phyloP scores from a whole-genome alignment of 1,140 invertebrate species.

The Wasmannia auropunctata region DNA sequence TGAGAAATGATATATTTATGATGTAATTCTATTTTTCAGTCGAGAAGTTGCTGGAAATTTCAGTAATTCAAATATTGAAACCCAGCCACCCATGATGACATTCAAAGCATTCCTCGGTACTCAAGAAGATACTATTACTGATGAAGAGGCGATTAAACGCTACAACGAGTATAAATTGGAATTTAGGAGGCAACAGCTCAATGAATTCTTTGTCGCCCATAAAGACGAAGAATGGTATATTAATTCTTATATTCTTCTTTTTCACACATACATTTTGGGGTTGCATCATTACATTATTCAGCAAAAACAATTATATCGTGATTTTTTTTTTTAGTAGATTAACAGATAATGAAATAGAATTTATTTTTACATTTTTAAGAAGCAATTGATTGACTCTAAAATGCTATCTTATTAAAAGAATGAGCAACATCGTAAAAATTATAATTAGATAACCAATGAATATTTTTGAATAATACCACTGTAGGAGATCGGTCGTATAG shows the following conservation, averaged over 20 bases:
- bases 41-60: conserved; percentile 83
- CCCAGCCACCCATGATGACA: conserved; percentile 97
- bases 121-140: conserved; percentile 98
- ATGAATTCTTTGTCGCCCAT: conserved; percentile 99
- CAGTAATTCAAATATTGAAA: conserved; percentile 86
- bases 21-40: conserved; percentile 69
- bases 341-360: conserved; percentile 8
- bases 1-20: conserved; percentile 42
- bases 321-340: no score
- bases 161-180: conserved; percentile 99
- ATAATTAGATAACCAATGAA: background rate
- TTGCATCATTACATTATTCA: background rate
- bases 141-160: conserved; percentile 98
- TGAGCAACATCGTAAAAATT: background rate
- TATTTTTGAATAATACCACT: conserved; percentile 30
- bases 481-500: conserved; percentile 14
- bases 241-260: conserved; percentile 40
- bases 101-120: conserved; percentile 98
- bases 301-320: background rate
- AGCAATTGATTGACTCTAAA: no score
- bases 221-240: conserved; percentile 99
- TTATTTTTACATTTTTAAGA: conserved; percentile 65
- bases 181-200: conserved; percentile 97
- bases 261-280: background rate
- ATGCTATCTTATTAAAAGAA: background rate